phyloP scores from a whole-genome alignment of 1,140 invertebrate genomes.

The Dysdera silvatica region DNA sequence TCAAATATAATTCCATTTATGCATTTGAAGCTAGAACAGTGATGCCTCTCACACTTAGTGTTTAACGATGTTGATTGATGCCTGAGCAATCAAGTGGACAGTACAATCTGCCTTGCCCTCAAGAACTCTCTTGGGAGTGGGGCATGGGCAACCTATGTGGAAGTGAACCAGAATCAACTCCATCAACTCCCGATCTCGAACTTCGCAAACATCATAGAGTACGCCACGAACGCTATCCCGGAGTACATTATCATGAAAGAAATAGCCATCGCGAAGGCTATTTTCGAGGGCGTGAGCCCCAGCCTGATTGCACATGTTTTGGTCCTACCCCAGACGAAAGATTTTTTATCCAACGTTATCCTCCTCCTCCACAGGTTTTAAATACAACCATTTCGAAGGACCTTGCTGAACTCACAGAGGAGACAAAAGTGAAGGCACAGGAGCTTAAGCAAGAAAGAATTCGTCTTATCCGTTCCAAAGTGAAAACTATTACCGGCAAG shows the following conservation, averaged over 20 bases:
- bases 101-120: too few relatives aligned
- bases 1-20: too few relatives aligned
- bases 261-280: constrained; percentile 8
- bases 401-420: constrained; percentile 38
- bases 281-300: constrained; percentile 12
- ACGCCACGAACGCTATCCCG: constrained; percentile 15
- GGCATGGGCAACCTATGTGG: constrained; percentile 27
- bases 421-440: constrained; percentile 36
- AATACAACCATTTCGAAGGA: constrained; percentile 43
- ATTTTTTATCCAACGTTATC: constrained; percentile 24
- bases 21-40: too few relatives aligned
- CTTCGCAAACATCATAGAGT: neutral
- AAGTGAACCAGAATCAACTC: constrained; percentile 7
- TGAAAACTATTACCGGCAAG: constrained; percentile 34
- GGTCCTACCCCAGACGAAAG: constrained; percentile 23
- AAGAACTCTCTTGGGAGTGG: too few relatives aligned
- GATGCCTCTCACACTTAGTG: too few relatives aligned
- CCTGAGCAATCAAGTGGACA: too few relatives aligned
- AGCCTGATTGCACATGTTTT: constrained; percentile 21
- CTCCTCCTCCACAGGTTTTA: constrained; percentile 39
- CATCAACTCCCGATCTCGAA: constrained; percentile 1
- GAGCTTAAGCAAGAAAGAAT: constrained; percentile 43
- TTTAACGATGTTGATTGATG: too few relatives aligned
- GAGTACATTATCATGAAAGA: constrained; percentile 20
- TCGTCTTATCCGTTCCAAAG: constrained; percentile 37